Conservation (phyloP, 2,113 vertebrate genomes). For the Dromaius novaehollandiae region DNA sequence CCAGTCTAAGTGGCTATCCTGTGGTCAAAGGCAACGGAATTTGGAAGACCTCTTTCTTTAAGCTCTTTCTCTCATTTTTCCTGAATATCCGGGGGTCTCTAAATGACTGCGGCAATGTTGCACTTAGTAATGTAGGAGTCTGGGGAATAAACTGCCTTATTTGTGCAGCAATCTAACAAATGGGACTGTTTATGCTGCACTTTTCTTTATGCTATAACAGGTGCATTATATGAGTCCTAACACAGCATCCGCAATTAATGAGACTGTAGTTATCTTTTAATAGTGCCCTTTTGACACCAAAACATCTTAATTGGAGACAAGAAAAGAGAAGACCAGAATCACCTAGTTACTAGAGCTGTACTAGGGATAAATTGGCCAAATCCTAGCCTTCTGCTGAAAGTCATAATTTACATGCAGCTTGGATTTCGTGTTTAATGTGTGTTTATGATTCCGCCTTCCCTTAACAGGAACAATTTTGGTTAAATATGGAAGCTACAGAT, state of each 20-base stretch:
- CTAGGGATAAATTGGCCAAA: neutral
- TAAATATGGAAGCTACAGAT: neutral
- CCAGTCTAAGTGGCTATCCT: neutral
- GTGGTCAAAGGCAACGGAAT: neutral
- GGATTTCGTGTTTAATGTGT: neutral
- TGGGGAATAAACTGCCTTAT: neutral
- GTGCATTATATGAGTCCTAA: neutral
- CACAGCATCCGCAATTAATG: neutral
- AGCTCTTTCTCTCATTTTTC: neutral
- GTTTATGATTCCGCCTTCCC: neutral
- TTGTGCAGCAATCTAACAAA: neutral
- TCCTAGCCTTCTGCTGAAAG: neutral
- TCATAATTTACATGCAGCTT: neutral
- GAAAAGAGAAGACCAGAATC: neutral
- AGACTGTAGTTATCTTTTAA: neutral
- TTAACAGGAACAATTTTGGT: neutral
- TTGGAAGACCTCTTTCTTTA: neutral
- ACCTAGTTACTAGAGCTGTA: neutral
- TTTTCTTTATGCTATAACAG: neutral
- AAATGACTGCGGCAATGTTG: neutral
- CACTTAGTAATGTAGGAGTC: neutral
- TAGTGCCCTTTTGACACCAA: neutral
- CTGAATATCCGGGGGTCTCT: neutral
- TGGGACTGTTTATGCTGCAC: neutral
- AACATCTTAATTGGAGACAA: slow-evolving; percentile 19